phyloP scores from a whole-genome alignment of 2,888 invertebrate species.

The Drosophila basisetae region DNA sequence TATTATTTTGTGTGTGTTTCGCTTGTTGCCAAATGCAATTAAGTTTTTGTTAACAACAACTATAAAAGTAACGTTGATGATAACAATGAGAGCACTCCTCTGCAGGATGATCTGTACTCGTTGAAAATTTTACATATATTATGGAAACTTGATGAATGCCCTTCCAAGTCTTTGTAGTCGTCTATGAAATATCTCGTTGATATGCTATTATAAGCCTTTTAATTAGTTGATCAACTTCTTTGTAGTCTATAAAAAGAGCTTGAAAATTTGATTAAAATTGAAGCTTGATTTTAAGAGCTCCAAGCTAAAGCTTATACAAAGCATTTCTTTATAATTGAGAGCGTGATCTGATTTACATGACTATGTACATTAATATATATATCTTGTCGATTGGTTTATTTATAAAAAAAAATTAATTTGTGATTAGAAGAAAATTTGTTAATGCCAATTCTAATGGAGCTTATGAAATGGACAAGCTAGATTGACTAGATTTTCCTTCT shows the following conservation, averaged over 20 bases:
- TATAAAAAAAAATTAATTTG: not conserved
- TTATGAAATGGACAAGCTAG: not conserved
- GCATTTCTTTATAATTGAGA: not conserved
- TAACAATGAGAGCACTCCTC: not conserved
- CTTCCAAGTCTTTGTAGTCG: no score
- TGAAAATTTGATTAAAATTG: not conserved
- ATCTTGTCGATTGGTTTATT: not conserved
- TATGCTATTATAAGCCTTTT: not conserved
- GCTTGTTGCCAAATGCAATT: slow-evolving; percentile 18
- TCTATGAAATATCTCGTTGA: not conserved
- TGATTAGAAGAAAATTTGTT: not conserved
- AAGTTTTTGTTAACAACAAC: slow-evolving; percentile 4
- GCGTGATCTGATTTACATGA: not conserved
- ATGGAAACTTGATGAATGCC: not conserved
- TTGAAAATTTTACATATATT: not conserved
- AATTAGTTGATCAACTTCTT: not conserved
- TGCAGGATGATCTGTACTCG: not conserved
- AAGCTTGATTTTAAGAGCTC: not conserved
- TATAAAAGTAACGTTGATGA: not conserved
- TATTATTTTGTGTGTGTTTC: not conserved
- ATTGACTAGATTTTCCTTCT: no score
- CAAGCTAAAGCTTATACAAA: not conserved
- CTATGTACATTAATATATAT: not conserved
- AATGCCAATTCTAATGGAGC: not conserved
- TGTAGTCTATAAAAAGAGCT: not conserved